Conservation (phyloP, 2,888 invertebrate genomes). For the Fissipunctia ypsillon region DNA sequence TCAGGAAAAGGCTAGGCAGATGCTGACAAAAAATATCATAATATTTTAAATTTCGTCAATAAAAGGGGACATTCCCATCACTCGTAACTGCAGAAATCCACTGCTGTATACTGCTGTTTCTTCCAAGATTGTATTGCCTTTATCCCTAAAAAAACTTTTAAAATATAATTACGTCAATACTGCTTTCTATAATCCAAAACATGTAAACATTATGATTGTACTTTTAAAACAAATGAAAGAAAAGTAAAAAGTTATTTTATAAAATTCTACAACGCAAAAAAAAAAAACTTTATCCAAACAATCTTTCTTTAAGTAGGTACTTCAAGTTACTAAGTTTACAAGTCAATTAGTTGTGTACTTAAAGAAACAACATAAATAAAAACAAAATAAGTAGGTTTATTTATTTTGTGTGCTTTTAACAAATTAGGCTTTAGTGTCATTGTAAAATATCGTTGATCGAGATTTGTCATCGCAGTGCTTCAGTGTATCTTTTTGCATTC, state of each 20-base stretch:
- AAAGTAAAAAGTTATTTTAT: constrained; percentile 3
- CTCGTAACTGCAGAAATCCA: too few species aligned
- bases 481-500: constrained; percentile 21
- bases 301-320: constrained; percentile 21
- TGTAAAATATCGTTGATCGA: constrained; percentile 27
- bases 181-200: too few species aligned
- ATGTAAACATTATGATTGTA: too few species aligned
- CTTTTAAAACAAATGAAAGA: constrained; percentile 15
- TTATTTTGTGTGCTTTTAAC: constrained; percentile 24
- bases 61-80: too few species aligned
- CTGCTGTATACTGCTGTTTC: too few species aligned
- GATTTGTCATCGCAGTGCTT: constrained; percentile 31
- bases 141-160: too few species aligned
- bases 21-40: too few species aligned
- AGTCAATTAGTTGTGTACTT: constrained; percentile 33
- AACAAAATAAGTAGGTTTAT: neutral
- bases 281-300: neutral
- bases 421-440: constrained; percentile 10
- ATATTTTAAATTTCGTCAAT: too few species aligned
- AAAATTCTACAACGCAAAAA: constrained; percentile 4
- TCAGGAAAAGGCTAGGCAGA: too few species aligned
- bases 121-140: too few species aligned
- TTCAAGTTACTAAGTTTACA: constrained; percentile 22
- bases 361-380: constrained; percentile 22
- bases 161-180: too few species aligned